Evolutionary conservation across 1,140 invertebrate species (phyloP).

Genomic region (Tetraneura akinire): DNA sequence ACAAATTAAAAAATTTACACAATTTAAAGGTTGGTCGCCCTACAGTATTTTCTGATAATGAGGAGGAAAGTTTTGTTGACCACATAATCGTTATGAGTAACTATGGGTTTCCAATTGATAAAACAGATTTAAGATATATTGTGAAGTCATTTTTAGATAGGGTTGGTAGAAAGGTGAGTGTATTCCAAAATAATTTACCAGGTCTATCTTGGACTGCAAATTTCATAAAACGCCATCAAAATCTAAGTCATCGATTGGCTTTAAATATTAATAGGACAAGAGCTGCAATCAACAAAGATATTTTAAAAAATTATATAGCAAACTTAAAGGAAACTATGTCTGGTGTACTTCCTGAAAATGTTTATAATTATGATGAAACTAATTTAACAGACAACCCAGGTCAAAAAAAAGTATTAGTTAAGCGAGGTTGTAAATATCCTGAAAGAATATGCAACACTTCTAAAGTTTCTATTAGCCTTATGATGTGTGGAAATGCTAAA

Average conservation of each 20-base stretch:
- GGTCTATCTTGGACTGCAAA: not conserved
- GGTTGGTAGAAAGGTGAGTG: not conserved
- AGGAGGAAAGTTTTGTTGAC: constrained; percentile 4
- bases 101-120: not conserved
- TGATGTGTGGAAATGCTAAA: constrained; percentile 52
- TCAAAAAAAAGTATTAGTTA: constrained; percentile 52
- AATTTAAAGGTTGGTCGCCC: not conserved
- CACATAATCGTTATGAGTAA: not conserved
- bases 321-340: not conserved
- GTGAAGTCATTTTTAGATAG: not conserved
- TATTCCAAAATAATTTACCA: not conserved
- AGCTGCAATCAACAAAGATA: not conserved
- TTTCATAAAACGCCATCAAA: not conserved
- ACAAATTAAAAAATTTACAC: not conserved
- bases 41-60: not conserved
- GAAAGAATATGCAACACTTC: constrained; percentile 48
- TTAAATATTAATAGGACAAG: not conserved
- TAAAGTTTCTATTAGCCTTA: constrained; percentile 49
- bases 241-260: not conserved
- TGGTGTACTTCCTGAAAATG: not conserved
- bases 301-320: not conserved
- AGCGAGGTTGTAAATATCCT: constrained; percentile 51
- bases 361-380: not conserved
- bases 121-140: constrained; percentile 2
- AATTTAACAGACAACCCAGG: not conserved